Base-by-base conservation (phyloP, 2,797 vertebrate genomes). In the Scleropages formosus region DNA sequence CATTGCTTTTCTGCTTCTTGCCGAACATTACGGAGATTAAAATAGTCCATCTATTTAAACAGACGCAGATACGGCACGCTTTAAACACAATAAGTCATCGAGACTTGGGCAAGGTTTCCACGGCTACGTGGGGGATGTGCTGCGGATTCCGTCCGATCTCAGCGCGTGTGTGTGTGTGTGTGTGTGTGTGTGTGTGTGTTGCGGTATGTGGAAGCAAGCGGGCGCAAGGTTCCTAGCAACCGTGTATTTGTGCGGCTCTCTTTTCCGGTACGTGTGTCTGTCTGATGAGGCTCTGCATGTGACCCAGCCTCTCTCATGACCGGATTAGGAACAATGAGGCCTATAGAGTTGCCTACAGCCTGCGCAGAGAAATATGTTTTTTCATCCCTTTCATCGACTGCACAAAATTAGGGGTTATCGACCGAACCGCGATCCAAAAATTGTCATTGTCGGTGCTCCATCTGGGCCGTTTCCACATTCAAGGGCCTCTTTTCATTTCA, bases 291-390 rank as follows among this genome's bases (percentile, higher is more conserved):
- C 71, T 61, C 47, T 81, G 75, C 80, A 84, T 83, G 81, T 80
- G 82, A 84, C 82, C 75, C 39, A 61, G 56, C 39, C 18, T 51
- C 72, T 82, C 84, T 80, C 69, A 80, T 82, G 81, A 86, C 80
- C 59, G 77, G 81, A 82, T 81, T 78, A 78, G 68, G 51, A 81
- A 86, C 81, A 86, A 85, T 81, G 79, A 81, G 69, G 64, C 73
- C 80, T 56, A 81, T 77, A 83, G 72, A 83, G 70, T 67, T 58
- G 47, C 53, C n/a, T 59, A 49, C 49, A 44, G 64, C 64, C 16
- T 74, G 62, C 75, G 72, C 75, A 73, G 75, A 76, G 71, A 72
- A 81, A 78, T 69, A 68, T 75, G 71, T 79, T 63, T 77, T 79
- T 72, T 80, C 78, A 77, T 59, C 66, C 67, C 65, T 44, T 26